These are phyloP conservation scores for Corythornis cristatus DNA, from an alignment of 2,113 vertebrate species.

Conservation along the genomic window DNA sequence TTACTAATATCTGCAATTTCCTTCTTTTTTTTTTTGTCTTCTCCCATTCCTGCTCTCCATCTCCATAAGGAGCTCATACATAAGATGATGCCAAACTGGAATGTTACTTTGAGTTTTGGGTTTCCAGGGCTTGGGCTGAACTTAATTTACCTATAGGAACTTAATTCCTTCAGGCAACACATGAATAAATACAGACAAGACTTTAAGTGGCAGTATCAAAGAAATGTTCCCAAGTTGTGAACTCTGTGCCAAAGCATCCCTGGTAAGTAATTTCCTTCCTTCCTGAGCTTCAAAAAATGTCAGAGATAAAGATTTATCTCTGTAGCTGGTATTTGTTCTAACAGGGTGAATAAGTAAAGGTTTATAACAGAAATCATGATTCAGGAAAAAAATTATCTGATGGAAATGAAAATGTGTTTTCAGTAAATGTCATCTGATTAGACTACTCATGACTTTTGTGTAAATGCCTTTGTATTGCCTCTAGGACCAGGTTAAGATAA, in stretches of 20 bases:
- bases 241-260: background rate
- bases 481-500: background rate
- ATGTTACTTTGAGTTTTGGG: background rate
- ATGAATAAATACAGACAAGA: background rate
- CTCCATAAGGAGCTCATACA: background rate
- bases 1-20: background rate
- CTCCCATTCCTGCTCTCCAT: background rate
- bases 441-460: background rate
- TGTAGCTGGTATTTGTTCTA: background rate
- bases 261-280: background rate
- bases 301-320: background rate
- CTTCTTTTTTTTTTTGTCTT: background rate
- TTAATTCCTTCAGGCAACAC: background rate
- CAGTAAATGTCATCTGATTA: background rate
- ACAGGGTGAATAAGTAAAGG: background rate
- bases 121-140: background rate
- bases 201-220: background rate
- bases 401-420: background rate
- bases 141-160: background rate
- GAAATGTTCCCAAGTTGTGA: background rate
- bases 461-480: background rate
- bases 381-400: background rate
- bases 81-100: background rate
- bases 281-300: background rate
- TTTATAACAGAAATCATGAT: background rate